Conservation (phyloP, 2,797 vertebrate genomes). For the Squalus acanthias region DNA sequence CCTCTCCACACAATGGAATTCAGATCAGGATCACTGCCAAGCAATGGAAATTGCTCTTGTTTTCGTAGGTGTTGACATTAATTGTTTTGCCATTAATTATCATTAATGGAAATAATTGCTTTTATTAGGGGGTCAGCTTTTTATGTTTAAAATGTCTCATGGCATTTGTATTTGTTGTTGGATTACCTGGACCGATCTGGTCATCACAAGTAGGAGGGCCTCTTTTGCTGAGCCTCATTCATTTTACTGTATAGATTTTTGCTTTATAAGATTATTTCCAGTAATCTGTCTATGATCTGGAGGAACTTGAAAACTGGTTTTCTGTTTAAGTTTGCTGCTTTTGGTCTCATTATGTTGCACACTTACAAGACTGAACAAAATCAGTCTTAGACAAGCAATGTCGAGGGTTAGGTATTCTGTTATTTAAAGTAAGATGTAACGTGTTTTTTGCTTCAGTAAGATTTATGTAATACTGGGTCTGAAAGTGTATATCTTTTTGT, state of each 20-base stretch:
- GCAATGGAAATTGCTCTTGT: not conserved
- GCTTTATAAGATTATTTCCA: not conserved
- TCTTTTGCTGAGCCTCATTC: not conserved
- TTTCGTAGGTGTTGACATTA: not conserved
- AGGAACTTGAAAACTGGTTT: not conserved
- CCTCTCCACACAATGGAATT: not conserved
- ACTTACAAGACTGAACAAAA: not conserved
- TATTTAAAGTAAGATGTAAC: not conserved
- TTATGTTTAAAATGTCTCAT: not conserved
- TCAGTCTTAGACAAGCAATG: not conserved
- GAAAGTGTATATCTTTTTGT: not conserved
- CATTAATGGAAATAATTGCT: not conserved
- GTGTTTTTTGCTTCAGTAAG: not conserved
- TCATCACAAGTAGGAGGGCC: not conserved
- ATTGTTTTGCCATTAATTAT: not conserved
- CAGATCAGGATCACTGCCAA: not conserved
- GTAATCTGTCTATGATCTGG: not conserved
- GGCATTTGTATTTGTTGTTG: not conserved
- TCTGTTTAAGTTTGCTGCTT: not conserved
- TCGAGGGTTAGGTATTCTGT: too few relatives aligned
- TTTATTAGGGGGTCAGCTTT: not conserved
- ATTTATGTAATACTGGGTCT: not conserved
- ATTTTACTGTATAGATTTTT: not conserved
- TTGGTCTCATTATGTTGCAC: not conserved
- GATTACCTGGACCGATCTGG: not conserved